Conservation (phyloP, 2,113 vertebrate genomes). For the Manacus vitellinus region DNA sequence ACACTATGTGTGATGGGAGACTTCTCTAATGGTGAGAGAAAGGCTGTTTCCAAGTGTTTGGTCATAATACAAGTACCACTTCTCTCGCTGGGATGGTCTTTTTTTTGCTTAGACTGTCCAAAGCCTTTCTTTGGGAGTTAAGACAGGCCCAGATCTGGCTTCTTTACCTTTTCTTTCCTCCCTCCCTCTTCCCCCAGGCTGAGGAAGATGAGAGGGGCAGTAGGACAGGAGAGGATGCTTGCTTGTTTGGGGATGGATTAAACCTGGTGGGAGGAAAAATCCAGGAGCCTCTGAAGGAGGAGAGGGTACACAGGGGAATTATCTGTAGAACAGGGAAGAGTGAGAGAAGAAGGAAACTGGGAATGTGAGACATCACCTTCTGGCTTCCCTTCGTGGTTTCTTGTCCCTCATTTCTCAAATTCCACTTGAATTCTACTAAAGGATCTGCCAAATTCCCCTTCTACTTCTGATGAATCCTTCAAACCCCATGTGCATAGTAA, state of each 20-base stretch:
- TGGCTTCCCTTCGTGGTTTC: not conserved
- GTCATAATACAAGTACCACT: not conserved
- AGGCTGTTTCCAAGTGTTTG: not conserved
- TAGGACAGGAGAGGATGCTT: not conserved
- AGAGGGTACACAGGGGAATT: not conserved
- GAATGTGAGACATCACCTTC: not conserved
- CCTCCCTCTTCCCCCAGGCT: not conserved
- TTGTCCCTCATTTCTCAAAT: not conserved
- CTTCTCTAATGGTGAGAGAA: not conserved
- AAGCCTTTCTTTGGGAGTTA: not conserved
- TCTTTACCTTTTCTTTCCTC: not conserved
- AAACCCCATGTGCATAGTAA: not conserved
- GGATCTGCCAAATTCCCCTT: not conserved
- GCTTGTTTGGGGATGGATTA: not conserved
- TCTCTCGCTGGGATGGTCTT: not conserved
- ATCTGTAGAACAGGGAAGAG: not conserved
- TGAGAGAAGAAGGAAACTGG: not conserved
- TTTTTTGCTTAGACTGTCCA: not conserved
- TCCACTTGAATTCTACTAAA: not conserved
- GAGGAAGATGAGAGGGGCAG: not conserved
- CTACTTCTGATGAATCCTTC: not conserved
- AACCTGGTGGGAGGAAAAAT: not conserved
- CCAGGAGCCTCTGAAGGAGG: not conserved
- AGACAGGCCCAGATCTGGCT: not conserved
- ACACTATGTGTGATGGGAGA: accelerated